Base-by-base conservation (phyloP, 2,113 vertebrate species). In the Megaleporinus macrocephalus region DNA sequence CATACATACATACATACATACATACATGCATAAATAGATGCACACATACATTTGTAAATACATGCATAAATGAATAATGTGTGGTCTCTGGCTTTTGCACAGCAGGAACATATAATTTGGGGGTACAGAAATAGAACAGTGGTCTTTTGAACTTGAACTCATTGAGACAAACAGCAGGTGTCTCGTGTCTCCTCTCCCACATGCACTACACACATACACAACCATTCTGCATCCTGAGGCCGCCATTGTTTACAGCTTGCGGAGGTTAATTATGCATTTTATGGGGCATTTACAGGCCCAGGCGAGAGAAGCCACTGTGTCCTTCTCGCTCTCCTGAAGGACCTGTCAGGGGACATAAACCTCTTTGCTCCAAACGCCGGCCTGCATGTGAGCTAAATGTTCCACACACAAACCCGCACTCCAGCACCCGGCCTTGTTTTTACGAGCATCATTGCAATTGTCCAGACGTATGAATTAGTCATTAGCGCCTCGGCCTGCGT, bases 261-360 rank as follows among this genome's bases (percentile, higher is more conserved):
- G 73, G 41, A 61, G 73, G 80, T 71, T 82, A 76, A 77, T 82
- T 76, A 82, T 82, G 73, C 41, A 18, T 59, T 82, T 82, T 76
- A 76, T 82, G 26, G 49, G 80, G 62, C 33, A 24, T 75, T 82
- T 82, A 82, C 51, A 59, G 73, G 63, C 80, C 22, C 62, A 27
- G 55, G 22, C 41, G 36, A 71, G 27, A 65, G 57, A 26, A 70
- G 65, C 26, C 51, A 82, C 66, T 51, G 57, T 78, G 74, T 78
- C 73, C 73, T 82, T 83, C 55, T 83, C 24, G 11, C 73, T 11
- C 53, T 76, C 66, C 41, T 29, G 66, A 83, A 78, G 81, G 81
- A 71, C 74, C 63, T 72, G 74, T 62, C 55, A 78, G 22, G 81
- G 44, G 76, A 41, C 73, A 72, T 83, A 83, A 83, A 72, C 26